Evolutionary conservation across 2,888 invertebrate genomes (phyloP), one percentile per base, ranked within the genome.

Genomic region (Agonopterix alstromeriana): DNA sequence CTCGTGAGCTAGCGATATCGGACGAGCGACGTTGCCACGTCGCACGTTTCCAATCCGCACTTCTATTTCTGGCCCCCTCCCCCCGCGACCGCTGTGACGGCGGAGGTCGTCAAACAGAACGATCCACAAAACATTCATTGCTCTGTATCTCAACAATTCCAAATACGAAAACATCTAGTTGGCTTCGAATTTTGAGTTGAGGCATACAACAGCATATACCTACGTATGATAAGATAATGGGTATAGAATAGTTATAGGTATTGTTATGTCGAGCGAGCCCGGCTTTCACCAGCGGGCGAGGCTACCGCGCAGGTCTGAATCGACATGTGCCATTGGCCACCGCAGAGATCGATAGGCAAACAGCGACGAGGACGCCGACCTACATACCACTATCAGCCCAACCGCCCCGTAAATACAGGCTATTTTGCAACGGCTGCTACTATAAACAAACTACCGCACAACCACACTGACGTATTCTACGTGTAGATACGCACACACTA

Each of bases 261-360:
- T 63, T 65, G 63, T 65, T 63, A 71, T 36, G 10, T 36, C 8
- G 10, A 40, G 4, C 42, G 42, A 12, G 42, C 42, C 42, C 42
- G 42, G 42, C 42, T 42, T 42, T 42, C 42, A 42, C 42, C 42
- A 42, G 42, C 10, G 27, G 42, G 42, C 80, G 83, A 78, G 75
- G 75, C 77, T 75, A 89, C 85, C 80, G 82, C 83, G 90, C 85
- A 83, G 73, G 79, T 76, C 73, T 79, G 83, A 75, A 75, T 79
- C 87, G 88, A 88, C 90, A 90, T 90, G 89, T 90, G 86, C 87
- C 80, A 92, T 92, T 92, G 92, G 92, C 82, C 84, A 82, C 79
- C 80, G 78, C 80, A 67, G 73, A 87, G 90, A 92, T 92, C 92
- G 91, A 92, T 92, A 91, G 90, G 81, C 86, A 89, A 90, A 90